Conservation (phyloP, 2,797 vertebrate genomes). For the Jordanella pulchra region DNA sequence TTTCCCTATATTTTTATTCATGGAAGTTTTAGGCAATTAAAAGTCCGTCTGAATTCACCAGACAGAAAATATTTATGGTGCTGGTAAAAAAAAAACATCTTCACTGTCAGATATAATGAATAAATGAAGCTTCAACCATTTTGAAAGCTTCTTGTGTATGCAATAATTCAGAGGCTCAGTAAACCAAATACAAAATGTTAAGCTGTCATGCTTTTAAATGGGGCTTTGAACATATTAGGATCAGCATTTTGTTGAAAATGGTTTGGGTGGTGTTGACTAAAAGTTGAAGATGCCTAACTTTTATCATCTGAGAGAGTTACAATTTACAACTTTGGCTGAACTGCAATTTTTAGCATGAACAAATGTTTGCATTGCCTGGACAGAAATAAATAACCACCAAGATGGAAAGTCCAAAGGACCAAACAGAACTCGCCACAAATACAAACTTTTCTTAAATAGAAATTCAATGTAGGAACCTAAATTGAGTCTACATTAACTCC, state of each 20-base stretch:
- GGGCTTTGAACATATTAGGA: neutral
- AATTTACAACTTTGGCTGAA: neutral
- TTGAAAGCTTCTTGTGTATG: neutral
- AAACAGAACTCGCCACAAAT: neutral
- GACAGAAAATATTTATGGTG: slow-evolving; percentile 31
- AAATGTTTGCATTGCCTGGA: neutral
- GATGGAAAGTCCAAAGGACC: neutral
- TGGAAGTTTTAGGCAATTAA: slow-evolving; percentile 56
- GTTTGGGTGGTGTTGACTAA: neutral
- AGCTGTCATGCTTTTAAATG: neutral
- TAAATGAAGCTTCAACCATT: slow-evolving; percentile 8
- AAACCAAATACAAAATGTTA: neutral
- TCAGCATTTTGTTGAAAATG: neutral
- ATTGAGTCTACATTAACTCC: neutral
- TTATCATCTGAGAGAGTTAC: neutral
- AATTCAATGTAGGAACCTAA: neutral
- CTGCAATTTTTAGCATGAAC: neutral
- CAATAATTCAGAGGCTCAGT: neutral
- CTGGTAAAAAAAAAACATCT: slow-evolving; percentile 25
- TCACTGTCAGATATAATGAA: slow-evolving; percentile 13
- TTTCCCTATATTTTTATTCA: slow-evolving; percentile 58
- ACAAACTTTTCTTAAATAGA: neutral
- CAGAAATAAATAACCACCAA: neutral
- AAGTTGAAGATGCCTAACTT: neutral
- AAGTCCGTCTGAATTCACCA: slow-evolving; percentile 30